Conservation (phyloP, 1,140 invertebrate genomes). For the Trypoxylus dichotomus region DNA sequence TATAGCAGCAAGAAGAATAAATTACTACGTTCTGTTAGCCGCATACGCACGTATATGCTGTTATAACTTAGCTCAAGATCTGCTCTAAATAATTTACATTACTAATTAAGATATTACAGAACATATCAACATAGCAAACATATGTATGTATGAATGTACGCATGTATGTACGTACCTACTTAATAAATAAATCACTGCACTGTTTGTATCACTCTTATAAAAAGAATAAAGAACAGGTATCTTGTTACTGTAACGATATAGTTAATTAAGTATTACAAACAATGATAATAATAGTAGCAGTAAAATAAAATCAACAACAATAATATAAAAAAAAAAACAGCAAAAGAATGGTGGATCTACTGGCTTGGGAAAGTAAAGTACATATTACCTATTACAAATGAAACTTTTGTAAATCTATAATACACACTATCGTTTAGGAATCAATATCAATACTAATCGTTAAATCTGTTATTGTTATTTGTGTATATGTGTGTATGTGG, state of each 20-base stretch:
- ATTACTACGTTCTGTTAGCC: not conserved
- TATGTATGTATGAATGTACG: not conserved
- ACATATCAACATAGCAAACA: too few species aligned
- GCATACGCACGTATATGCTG: too few species aligned
- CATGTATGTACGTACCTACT: not conserved
- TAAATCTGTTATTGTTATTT: too few species aligned
- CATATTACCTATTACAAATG: too few species aligned
- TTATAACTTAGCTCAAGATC: not conserved
- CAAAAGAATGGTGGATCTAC: not conserved
- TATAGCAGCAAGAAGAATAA: not conserved
- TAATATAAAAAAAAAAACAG: not conserved
- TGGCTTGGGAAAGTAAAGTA: not conserved
- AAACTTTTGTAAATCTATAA: too few species aligned
- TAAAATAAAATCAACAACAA: not conserved
- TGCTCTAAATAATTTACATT: not conserved
- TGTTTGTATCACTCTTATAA: conserved; percentile 10
- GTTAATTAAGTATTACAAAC: too few species aligned
- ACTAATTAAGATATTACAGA: too few species aligned
- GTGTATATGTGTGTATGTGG: too few species aligned
- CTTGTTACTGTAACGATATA: not conserved
- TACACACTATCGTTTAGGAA: too few species aligned
- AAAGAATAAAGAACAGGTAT: not conserved
- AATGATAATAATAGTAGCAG: not conserved
- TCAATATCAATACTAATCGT: too few species aligned
- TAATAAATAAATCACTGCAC: conserved; percentile 19